These are phyloP conservation scores for Anoplius nigerrimus DNA, from an alignment of 2,888 invertebrate species.

Conservation along the genomic window DNA sequence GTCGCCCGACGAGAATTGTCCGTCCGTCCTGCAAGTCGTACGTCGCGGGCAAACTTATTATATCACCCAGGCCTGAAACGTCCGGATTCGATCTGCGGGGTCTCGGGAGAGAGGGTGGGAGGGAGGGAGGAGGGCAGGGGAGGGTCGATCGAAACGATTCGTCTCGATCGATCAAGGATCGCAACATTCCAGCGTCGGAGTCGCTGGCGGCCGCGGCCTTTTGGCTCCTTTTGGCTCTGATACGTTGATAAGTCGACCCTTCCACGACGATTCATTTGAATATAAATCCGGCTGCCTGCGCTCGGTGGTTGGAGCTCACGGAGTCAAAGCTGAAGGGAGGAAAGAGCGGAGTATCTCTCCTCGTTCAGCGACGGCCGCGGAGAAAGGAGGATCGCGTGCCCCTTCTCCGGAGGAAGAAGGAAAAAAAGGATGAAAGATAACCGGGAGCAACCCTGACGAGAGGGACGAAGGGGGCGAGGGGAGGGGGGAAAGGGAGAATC, in stretches of 20 bases:
- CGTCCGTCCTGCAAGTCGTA: too few species aligned
- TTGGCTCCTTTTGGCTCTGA: constrained; percentile 39
- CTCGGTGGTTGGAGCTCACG: constrained; percentile 25
- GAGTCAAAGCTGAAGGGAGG: not conserved
- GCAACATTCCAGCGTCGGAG: constrained; percentile 37
- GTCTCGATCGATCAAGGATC: constrained; percentile 36
- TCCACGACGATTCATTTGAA: constrained; percentile 55
- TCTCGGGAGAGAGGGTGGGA: too few species aligned
- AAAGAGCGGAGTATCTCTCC: too few species aligned
- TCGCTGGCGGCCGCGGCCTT: constrained; percentile 32
- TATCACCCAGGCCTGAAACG: too few species aligned
- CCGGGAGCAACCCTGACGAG: constrained; percentile 8
- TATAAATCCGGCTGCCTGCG: constrained; percentile 55
- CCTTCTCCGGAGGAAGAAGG: constrained; percentile 9
- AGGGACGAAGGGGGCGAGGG: constrained; percentile 20
- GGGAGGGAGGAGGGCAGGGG: too few species aligned
- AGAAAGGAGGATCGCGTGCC: too few species aligned
- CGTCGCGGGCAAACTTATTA: too few species aligned
- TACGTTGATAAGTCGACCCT: constrained; percentile 53
- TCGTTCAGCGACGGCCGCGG: too few species aligned
- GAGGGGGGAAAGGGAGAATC: constrained; percentile 36
- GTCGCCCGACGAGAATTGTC: too few species aligned
- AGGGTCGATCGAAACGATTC: constrained; percentile 29
- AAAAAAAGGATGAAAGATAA: not conserved
- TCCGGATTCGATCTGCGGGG: too few species aligned